These are phyloP conservation scores for Lacerta viridis DNA, from an alignment of 2,797 vertebrate species.

Conservation along the genomic window DNA sequence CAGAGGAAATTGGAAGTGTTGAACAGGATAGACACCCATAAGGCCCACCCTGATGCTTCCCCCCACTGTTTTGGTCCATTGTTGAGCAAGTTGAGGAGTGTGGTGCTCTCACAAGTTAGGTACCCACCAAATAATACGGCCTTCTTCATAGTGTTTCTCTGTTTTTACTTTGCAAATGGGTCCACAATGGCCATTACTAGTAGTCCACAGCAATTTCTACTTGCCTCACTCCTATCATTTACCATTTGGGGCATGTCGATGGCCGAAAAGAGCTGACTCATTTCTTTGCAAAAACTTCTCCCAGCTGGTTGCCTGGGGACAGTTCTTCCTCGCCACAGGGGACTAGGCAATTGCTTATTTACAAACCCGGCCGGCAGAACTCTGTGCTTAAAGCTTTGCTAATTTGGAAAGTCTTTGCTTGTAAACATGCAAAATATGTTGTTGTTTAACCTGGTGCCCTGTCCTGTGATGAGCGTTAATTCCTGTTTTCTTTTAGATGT, in stretches of 20 bases:
- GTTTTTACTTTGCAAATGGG: neutral
- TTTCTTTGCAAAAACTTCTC: neutral
- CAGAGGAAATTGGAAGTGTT: neutral
- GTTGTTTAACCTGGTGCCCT: conserved; percentile 15
- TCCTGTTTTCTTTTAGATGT: conserved; percentile 88
- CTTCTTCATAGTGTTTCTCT: neutral
- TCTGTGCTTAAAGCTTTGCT: neutral
- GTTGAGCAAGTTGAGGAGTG: neutral
- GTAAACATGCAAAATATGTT: neutral
- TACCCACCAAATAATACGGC: neutral
- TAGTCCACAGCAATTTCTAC: neutral
- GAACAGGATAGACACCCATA: neutral
- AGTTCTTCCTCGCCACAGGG: neutral
- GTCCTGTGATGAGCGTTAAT: neutral
- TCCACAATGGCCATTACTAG: neutral
- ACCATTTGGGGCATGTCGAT: neutral
- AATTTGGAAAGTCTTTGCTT: neutral
- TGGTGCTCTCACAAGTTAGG: neutral
- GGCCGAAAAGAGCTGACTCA: neutral
- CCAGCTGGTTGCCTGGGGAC: neutral
- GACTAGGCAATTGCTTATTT: neutral
- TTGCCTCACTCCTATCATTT: neutral
- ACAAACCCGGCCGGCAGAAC: neutral
- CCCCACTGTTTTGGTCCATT: neutral
- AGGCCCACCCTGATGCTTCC: neutral